Base-by-base conservation (phyloP, 2,113 vertebrate species). In the Sebastes fasciatus region DNA sequence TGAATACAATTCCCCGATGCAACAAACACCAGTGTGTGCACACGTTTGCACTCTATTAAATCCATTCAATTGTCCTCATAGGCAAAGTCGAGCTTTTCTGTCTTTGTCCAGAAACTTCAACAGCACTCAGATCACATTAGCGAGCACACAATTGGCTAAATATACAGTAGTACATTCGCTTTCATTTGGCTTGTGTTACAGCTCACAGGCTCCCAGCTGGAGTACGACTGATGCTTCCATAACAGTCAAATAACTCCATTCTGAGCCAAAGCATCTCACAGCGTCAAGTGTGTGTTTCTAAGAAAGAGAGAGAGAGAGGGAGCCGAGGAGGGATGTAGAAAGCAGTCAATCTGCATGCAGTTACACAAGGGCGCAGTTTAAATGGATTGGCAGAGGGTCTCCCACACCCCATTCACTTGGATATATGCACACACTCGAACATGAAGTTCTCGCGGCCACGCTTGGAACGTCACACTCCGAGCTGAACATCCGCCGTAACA, bases 381-480 rank as follows among this genome's bases (percentile, higher is more conserved):
- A 92, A 91, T 78, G 88, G 88, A 91, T 88, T 91, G 89, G 88
- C 87, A 85, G 70, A 86, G 57, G 87, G 80, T 80, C 73, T 82
- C 51, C 78, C 46, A 76, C 77, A 74, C 45, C 63, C 65, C 52
- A 78, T 79, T 91, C 80, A 82, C 77, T 77, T 49, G 49, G 70
- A 87, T 66, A 77, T 49, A 34, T 34, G 40, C 78, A 80, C 79
- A 76, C 64, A 64, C 78, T 86, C 9, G 9, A 79, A 89, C 80
- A 69, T 54, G 45, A 76, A 91, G 83, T 86, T 82, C 74, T 83
- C 77, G 43, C 69, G 83, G 69, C 63, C 69, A n/a, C 1, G 51
- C 84, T 69, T 54, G 49, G 89, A 89, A 87, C 12, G 65, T 79
- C 83, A 14, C 40, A 65, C 48, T 80, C 63, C 34, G 74, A 88